Base-by-base conservation (phyloP, 1,140 invertebrate species). In the Zophobas atratus region DNA sequence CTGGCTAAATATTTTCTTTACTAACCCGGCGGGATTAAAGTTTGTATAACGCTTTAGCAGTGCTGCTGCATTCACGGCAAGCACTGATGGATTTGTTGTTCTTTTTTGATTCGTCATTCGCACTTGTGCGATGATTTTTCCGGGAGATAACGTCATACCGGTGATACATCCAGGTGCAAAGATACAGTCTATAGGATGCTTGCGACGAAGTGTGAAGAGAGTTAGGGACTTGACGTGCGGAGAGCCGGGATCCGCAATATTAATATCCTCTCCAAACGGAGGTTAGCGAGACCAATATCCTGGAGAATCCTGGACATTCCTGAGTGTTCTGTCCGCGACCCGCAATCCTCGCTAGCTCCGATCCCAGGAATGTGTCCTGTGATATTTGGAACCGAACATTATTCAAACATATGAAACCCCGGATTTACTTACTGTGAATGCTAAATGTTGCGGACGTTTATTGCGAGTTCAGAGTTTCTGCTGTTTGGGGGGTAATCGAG, bases 1-100 rank as follows among this genome's bases (percentile, higher is more conserved):
- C 80, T 82, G 85, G 84, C 84, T 83, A 86, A 86, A 86, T 86
- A 86, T 86, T 86, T 85, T 86, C 85, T 85, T 84, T 82, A 75
- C 78, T 83, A 85, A 85, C 84, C 84, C 81, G 80, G 78, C 77
- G 82, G 82, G 85, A 86, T 85, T 86, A 85, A 84, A 85, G 85
- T 86, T 85, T 84, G 81, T 81, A 81, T 75, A 83, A 77, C 79
- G 77, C 67, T 55, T 38, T 71, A 55, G 41, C 46, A 55, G 32
- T 70, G 53, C 57, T 67, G 60, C 60, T 67, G 60, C 60, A 67
- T 67, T 67, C 39, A 67, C 41, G 55, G 33, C 49, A 57, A 57
- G 55, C 60, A 34, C 32, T 41, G 76, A 71, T 77, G 76, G 76
- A 77, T 77, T 77, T 77, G 76, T 77, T 77, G 70, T 77, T 77